Evolutionary conservation across 2,113 vertebrate species (phyloP).

Genomic region (Orientallactaga bullata): DNA sequence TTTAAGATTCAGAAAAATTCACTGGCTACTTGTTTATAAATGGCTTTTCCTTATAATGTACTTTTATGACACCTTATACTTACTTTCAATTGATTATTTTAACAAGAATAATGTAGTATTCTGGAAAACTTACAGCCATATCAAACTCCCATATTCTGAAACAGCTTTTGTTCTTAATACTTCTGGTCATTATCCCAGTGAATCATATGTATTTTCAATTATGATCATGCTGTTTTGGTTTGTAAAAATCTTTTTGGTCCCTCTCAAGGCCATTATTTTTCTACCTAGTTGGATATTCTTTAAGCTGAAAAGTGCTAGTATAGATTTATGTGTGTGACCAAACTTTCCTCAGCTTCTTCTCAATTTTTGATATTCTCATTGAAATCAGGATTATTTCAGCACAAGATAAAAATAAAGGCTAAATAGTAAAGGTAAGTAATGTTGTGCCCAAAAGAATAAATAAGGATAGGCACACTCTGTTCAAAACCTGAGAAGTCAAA

Average conservation of each 20-base stretch:
- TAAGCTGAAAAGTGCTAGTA: neutral
- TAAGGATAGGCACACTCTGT: neutral
- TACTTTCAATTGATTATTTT: conserved; percentile 36
- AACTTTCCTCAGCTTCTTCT: neutral
- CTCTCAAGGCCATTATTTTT: neutral
- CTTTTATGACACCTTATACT: neutral
- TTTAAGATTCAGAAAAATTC: neutral
- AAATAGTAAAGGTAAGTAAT: neutral
- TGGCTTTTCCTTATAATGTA: conserved; percentile 35
- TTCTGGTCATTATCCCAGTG: neutral
- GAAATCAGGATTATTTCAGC: neutral
- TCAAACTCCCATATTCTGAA: neutral
- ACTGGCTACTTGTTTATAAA: conserved; percentile 7
- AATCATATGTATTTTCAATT: neutral
- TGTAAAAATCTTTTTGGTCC: neutral
- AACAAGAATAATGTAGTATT: conserved; percentile 21
- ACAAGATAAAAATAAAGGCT: conserved; percentile 30
- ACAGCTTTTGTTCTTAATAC: neutral
- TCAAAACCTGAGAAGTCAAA: neutral
- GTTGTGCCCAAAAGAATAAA: neutral
- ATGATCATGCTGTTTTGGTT: neutral
- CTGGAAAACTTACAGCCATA: neutral
- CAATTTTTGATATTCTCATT: neutral
- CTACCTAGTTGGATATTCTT: neutral
- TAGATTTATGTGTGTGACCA: neutral